A percentile compares a stretch with the other conserved stretches of the same genome.
Evolutionary conservation across 2,797 vertebrate species (phyloP).

Genomic region (Sebastes baramenuke): DNA sequence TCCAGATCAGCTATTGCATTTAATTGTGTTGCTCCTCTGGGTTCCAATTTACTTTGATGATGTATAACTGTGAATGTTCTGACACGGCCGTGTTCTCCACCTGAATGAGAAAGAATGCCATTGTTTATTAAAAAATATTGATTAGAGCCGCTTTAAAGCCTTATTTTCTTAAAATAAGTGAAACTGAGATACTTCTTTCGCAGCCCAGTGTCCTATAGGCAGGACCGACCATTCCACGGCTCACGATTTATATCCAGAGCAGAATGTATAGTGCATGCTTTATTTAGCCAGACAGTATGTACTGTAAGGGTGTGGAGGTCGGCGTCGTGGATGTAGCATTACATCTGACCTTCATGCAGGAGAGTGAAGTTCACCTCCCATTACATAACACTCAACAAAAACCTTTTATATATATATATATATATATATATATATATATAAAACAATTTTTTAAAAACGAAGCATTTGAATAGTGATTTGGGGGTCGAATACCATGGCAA

Average conservation of each 20-base stretch:
- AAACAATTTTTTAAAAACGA: no score
- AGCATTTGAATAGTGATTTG: no score
- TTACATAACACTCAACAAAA: background rate
- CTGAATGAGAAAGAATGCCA: background rate
- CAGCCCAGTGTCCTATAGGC: background rate
- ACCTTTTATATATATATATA: no score
- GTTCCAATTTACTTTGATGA: constrained; percentile 22
- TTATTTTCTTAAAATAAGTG: background rate
- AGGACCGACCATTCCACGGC: background rate
- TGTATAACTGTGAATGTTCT: constrained; percentile 12
- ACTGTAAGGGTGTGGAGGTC: background rate
- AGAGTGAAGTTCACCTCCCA: background rate
- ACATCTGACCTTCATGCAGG: background rate
- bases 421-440: no score
- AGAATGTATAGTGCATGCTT: background rate
- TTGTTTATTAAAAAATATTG: background rate
- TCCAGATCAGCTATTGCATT: constrained; percentile 20
- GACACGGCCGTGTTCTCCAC: background rate
- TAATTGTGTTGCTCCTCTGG: constrained; percentile 28
- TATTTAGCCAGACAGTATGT: background rate
- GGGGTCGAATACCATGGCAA: no score
- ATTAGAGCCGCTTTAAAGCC: background rate
- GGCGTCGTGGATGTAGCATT: background rate
- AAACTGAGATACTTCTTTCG: background rate
- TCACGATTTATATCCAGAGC: background rate